Evolutionary conservation across 2,888 invertebrate genomes (phyloP).

Genomic region (Trachelus troglodyta): DNA sequence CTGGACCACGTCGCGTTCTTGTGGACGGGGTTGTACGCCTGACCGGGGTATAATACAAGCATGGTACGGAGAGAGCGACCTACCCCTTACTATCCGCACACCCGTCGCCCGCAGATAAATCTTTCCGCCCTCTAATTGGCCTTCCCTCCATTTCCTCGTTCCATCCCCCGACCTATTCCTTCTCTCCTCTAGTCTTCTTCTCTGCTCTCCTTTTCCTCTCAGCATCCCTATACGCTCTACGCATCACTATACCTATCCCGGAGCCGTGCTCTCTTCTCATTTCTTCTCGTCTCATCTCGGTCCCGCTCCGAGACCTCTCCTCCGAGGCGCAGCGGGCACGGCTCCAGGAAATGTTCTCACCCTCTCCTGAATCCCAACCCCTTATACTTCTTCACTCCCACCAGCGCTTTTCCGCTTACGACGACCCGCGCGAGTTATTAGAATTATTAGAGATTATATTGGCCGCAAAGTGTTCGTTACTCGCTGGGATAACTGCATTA

Average conservation of each 20-base stretch:
- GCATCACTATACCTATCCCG: background rate
- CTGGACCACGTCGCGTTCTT: slow-evolving; percentile 55
- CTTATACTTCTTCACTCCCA: slow-evolving; percentile 12
- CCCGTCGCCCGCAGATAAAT: slow-evolving; percentile 66
- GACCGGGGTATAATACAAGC: slow-evolving; percentile 61
- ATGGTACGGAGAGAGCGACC: slow-evolving; percentile 30
- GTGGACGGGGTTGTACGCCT: slow-evolving; percentile 48
- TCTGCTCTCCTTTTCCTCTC: slow-evolving; percentile 33
- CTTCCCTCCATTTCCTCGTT: slow-evolving; percentile 63
- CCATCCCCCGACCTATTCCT: slow-evolving; percentile 54
- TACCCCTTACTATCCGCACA: slow-evolving; percentile 61
- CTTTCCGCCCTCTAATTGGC: slow-evolving; percentile 66
- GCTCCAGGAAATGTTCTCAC: slow-evolving; percentile 57
- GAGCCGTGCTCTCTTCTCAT: slow-evolving; percentile 25
- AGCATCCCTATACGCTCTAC: background rate
- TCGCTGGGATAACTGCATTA: slow-evolving; percentile 54
- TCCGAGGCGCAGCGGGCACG: slow-evolving; percentile 46
- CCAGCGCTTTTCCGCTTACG: slow-evolving; percentile 13
- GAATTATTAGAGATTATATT: slow-evolving; percentile 65
- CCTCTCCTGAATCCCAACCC: slow-evolving; percentile 23
- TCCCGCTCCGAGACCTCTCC: slow-evolving; percentile 25
- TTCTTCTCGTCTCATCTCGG: slow-evolving; percentile 22
- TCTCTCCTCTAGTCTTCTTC: slow-evolving; percentile 30
- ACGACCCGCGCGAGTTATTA: slow-evolving; percentile 53
- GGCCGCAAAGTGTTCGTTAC: slow-evolving; percentile 60